Base-by-base conservation (phyloP, 2,113 vertebrate genomes). In the Gambusia affinis region DNA sequence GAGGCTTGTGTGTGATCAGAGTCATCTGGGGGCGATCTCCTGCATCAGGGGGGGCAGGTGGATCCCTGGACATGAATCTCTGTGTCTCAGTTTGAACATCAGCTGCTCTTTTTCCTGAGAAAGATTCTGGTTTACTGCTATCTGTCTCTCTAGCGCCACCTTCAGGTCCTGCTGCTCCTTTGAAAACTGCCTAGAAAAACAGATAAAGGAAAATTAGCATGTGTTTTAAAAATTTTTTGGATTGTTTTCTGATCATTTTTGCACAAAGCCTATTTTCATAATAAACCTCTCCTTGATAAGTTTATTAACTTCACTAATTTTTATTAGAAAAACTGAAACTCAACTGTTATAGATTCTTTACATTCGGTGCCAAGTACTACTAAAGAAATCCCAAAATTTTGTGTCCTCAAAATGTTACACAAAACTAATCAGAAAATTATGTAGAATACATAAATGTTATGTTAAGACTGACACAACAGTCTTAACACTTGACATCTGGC, bases 21-120 rank as follows among this genome's bases (percentile, higher is more conserved):
- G 70, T 94, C 92, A 95, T 69, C 89, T 83, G 24, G 90, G 90
- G 0, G 91, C 75, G 31, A 92, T 24, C 75, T 89, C 89, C 12
- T 90, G 77, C 30, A 93, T 39, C 72, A 91, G 72, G 19, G 84
- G 12, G 2, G 93, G 69, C 84, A 94, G 81, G 27, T 95, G 90
- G 80, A 96, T 95, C 64, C 92, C 75, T 0, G 87, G 84, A 7
- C 93, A 73, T 0, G 94, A 91, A 10, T 94, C 95, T 0, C 91
- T 66, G 2, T 94, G 94, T 0, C 96, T 86, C 82, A 97, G 88
- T 0, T 95, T 95, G 89, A 96, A 97, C 67, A 98, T 85, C 80
- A 97, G 93, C 91, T 98, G 95, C 73, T 99, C 97, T 75, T 97
- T 98, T 80, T 99, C 97, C 12, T 92, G 96, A 70, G 75, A 88